Percentiles rank a stretch among this genome's conserved stretches.
Conservation (phyloP, 2,797 vertebrate species). For the Hippocampus kuda region DNA sequence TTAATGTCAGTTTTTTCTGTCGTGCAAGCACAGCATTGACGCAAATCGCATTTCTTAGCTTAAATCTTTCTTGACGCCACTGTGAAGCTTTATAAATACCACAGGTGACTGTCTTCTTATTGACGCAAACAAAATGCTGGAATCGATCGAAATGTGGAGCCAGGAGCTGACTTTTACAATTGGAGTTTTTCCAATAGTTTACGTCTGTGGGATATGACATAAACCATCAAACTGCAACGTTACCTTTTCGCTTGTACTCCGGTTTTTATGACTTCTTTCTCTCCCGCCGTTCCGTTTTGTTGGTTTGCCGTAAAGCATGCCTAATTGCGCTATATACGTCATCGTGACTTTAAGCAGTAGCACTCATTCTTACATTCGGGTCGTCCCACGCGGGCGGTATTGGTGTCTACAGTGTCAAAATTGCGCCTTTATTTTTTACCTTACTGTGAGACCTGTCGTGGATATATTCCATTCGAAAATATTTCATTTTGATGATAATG, state of each 20-base stretch:
- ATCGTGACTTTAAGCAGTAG: background rate
- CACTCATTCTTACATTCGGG: conserved; percentile 8
- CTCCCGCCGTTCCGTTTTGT: background rate
- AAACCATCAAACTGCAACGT: background rate
- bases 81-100: background rate
- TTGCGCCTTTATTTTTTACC: conserved; percentile 1
- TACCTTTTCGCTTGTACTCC: background rate
- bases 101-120: background rate
- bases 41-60: background rate
- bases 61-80: background rate
- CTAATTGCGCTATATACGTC: conserved; percentile 14
- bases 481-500: background rate
- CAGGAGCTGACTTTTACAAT: background rate
- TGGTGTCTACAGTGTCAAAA: no score
- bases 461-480: background rate
- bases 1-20: background rate
- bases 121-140: background rate
- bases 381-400: conserved; percentile 28
- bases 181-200: background rate
- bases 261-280: background rate
- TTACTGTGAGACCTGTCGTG: background rate
- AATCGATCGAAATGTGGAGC: background rate
- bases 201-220: background rate
- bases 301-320: background rate
- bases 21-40: background rate